Evolutionary conservation across 2,888 invertebrate species (phyloP), one percentile per base, ranked within the genome.

Genomic region (Spatulosminthurus flaviceps): DNA sequence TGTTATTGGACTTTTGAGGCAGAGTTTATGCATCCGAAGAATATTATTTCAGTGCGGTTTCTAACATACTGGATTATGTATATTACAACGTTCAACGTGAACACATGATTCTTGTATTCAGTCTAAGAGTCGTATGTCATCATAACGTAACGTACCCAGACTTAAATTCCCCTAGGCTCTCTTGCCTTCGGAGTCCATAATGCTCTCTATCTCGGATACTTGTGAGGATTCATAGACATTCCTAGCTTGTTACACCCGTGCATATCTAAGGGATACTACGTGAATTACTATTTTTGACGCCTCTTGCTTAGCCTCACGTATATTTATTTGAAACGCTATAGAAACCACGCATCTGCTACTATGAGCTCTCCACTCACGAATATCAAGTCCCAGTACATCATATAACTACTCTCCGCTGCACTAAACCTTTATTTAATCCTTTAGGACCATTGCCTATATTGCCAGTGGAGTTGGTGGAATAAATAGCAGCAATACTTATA

Each of bases 401-500:
- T 34, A 34, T 9, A 16, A 16, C 19, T 19, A 16, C n/a, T n/a
- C 51, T 51, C 19, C 19, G 16, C 51, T 51, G n/a, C 16, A 19
- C 51, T n/a, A 43, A 43, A 43, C 26, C 72, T 51, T 71, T 72
- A 72, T 72, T 72, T 72, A 72, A 72, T 51, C 72, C 72, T 72
- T 72, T 51, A 51, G 51, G 43, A 9, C 41, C 16, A 41, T n/a
- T 21, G n/a, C n/a, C 41, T 70, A 21, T 41, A n/a, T 29, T 72
- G 72, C 24, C 72, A 2, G 16, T 51, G 72, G 24, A 26, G 26
- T 13, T 43, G 72, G 24, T 28, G 51, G 16, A 51, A 5, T 5
- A 51, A 51, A 19, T 13, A 70, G 70, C 4, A 69, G 29, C 70
- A 70, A 70, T 72, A 43, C 51, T 51, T 51, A 51, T 72, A 51